These are phyloP conservation scores for Phenganax marumi DNA, from an alignment of 92 coral and sea anemone genomes.

Conservation along the genomic window DNA sequence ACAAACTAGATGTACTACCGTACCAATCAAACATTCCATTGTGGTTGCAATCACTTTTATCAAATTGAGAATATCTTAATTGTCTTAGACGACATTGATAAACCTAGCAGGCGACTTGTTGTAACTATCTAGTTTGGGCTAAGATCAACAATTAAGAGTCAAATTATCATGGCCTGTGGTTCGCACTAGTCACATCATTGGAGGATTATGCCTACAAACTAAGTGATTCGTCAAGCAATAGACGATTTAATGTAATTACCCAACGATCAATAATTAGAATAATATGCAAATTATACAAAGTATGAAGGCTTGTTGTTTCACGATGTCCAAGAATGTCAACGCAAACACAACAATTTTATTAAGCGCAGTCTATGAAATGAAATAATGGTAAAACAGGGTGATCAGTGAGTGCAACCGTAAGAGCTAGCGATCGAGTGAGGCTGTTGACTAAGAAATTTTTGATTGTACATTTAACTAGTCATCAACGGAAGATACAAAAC, in stretches of 20 bases:
- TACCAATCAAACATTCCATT: constrained; percentile 9
- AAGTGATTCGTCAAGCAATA: constrained; percentile 12
- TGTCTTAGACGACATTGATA: constrained; percentile 20
- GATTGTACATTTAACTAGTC: not conserved
- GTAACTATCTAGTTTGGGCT: constrained; percentile 8
- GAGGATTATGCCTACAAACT: constrained; percentile 20
- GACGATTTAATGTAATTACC: not conserved
- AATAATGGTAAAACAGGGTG: no score
- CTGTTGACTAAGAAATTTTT: no score
- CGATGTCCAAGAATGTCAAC: no score
- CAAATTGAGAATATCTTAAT: constrained; percentile 14
- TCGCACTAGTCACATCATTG: constrained; percentile 1
- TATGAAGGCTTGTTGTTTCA: no score
- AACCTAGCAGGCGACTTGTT: constrained; percentile 16
- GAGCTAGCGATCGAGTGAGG: no score
- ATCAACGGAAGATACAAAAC: not conserved
- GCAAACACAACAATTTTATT: no score
- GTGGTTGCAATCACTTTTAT: not conserved
- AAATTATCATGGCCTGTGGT: constrained; percentile 10
- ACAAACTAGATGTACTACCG: not conserved
- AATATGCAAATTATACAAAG: no score
- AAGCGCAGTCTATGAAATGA: no score
- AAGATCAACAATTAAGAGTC: constrained; percentile 24
- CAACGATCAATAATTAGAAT: not conserved
- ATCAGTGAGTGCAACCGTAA: no score